A percentile compares a stretch with the other conserved stretches of the same genome.
These are phyloP conservation scores for Petrocephalus microphthalmus DNA, from an alignment of 2,113 vertebrate genomes.

Conservation along the genomic window DNA sequence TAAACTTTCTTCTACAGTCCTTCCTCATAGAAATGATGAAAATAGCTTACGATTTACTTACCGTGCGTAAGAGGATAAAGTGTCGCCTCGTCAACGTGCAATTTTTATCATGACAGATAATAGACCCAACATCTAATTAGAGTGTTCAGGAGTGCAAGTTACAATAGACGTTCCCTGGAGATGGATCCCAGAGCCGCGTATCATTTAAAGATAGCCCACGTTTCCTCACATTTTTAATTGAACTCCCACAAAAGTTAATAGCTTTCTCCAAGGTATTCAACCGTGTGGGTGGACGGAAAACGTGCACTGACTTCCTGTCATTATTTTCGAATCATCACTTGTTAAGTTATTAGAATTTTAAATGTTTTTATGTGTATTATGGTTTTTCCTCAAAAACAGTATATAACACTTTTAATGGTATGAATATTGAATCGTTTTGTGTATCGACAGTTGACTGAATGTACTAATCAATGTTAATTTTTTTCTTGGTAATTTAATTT, in stretches of 20 bases:
- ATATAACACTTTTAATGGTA: slow-evolving; percentile 1
- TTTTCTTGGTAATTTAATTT: slow-evolving; percentile 37
- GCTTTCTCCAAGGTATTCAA: slow-evolving; percentile 58
- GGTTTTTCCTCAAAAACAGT: background rate
- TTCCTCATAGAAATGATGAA: slow-evolving; percentile 53
- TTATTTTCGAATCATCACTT: slow-evolving; percentile 56
- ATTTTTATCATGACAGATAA: slow-evolving; percentile 54
- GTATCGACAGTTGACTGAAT: background rate
- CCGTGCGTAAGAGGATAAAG: slow-evolving; percentile 46
- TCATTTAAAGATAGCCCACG: slow-evolving; percentile 53
- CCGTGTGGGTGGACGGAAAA: slow-evolving; percentile 55
- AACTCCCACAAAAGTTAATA: slow-evolving; percentile 59
- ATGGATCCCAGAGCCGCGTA: slow-evolving; percentile 42
- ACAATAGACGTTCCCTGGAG: slow-evolving; percentile 50
- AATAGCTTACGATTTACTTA: slow-evolving; percentile 51
- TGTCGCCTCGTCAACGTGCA: slow-evolving; percentile 47
- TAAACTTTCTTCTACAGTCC: slow-evolving; percentile 54
- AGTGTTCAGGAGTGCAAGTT: slow-evolving; percentile 50
- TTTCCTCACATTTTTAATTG: slow-evolving; percentile 58
- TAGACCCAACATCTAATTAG: slow-evolving; percentile 51
- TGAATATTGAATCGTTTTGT: slow-evolving; percentile 6
- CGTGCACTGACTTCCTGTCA: slow-evolving; percentile 54
- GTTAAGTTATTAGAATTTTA: slow-evolving; percentile 19
- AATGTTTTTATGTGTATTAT: background rate
- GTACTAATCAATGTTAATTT: slow-evolving; percentile 41